A percentile compares a stretch with the other conserved stretches of the same genome.
Evolutionary conservation across 1,140 invertebrate species (phyloP).

Genomic region (Phthorimaea operculella): DNA sequence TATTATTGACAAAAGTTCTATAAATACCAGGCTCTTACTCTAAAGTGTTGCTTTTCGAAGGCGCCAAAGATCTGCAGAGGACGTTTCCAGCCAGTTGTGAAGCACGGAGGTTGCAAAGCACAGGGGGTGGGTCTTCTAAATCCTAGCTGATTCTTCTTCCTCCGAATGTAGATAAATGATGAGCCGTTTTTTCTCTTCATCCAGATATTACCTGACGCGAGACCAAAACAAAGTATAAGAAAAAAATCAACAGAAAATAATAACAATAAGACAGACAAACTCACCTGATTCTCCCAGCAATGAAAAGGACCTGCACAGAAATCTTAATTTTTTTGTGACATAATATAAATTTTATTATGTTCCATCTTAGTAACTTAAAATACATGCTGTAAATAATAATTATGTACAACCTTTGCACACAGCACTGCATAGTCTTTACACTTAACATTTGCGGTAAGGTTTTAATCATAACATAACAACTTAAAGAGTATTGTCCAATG

Average conservation of each 20-base stretch:
- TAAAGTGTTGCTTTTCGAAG: constrained; percentile 36
- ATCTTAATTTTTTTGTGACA: constrained; percentile 33
- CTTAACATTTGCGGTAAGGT: constrained; percentile 36
- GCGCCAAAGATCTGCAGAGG: constrained; percentile 14
- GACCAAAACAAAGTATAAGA: constrained; percentile 26
- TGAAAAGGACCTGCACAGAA: constrained; percentile 31
- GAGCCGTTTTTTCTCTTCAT: constrained; percentile 1
- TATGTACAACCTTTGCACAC: constrained; percentile 57
- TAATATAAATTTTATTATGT: constrained; percentile 53
- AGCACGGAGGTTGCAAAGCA: no score
- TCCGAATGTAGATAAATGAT: no score
- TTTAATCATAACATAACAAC: constrained; percentile 21
- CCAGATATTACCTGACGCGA: constrained; percentile 46
- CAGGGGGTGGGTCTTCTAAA: no score
- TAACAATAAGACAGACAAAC: constrained; percentile 41
- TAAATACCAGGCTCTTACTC: constrained; percentile 63
- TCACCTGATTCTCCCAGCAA: constrained; percentile 34
- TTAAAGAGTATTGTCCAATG: constrained; percentile 27
- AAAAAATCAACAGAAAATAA: constrained; percentile 23
- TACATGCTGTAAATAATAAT: constrained; percentile 57
- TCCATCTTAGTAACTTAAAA: constrained; percentile 46
- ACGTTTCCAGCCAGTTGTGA: background rate
- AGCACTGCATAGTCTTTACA: constrained; percentile 43
- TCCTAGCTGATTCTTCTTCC: no score
- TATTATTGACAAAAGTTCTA: constrained; percentile 61